Conservation (phyloP, 2,888 invertebrate species). For the Drosophila incognita region DNA sequence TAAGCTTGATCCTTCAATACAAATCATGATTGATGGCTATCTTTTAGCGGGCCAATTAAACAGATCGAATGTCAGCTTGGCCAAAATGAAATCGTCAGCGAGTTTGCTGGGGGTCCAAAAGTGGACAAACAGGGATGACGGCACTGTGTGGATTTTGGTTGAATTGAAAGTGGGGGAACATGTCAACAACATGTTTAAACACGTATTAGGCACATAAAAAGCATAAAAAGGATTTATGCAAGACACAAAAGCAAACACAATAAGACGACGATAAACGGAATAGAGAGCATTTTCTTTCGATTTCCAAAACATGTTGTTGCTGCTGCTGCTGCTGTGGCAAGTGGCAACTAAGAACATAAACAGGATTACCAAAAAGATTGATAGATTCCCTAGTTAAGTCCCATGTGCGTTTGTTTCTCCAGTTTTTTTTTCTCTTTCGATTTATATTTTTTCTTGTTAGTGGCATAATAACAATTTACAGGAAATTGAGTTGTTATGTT, state of each 20-base stretch:
- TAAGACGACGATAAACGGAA: constrained; percentile 42
- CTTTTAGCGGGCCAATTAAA: constrained; percentile 75
- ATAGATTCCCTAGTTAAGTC: constrained; percentile 64
- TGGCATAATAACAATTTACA: constrained; percentile 40
- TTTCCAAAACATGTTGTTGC: constrained; percentile 21
- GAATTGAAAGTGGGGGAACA: constrained; percentile 30
- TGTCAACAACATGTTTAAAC: constrained; percentile 79
- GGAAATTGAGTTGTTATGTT: constrained; percentile 68
- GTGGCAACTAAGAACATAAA: constrained; percentile 60
- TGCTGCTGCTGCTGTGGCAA: constrained; percentile 15
- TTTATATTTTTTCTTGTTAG: constrained; percentile 11
- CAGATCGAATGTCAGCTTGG: constrained; percentile 66
- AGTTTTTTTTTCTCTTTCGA: constrained; percentile 4
- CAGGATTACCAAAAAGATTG: constrained; percentile 78
- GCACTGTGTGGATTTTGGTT: constrained; percentile 13
- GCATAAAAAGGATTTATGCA: constrained; percentile 76
- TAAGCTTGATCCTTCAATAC: constrained; percentile 1
- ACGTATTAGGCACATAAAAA: constrained; percentile 81
- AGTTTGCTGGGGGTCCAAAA: neutral
- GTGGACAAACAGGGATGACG: constrained; percentile 22
- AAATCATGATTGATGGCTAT: constrained; percentile 73
- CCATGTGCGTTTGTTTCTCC: constrained; percentile 45
- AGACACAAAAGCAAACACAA: constrained; percentile 63
- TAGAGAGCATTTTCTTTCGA: constrained; percentile 9
- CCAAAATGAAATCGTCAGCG: constrained; percentile 38